These are phyloP conservation scores for Naso thynnoides DNA, from an alignment of 2,797 vertebrate species.

Conservation along the genomic window DNA sequence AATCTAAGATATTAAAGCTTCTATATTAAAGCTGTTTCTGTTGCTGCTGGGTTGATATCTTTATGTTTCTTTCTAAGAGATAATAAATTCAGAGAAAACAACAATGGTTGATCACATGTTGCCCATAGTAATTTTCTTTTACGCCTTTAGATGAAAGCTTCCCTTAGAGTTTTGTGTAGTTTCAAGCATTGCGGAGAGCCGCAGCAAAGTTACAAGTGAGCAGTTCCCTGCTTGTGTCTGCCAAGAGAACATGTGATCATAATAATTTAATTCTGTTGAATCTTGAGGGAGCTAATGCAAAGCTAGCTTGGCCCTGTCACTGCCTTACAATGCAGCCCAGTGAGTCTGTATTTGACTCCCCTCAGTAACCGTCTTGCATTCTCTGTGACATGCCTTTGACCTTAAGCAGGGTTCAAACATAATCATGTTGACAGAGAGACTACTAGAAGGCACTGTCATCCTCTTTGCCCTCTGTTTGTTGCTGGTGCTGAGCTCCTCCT, in stretches of 20 bases:
- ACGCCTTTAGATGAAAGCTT: constrained; percentile 29
- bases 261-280: constrained; percentile 37
- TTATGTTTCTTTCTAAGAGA: constrained; percentile 28
- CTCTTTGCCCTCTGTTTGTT: constrained; percentile 79
- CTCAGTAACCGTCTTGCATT: constrained; percentile 60
- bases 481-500: constrained; percentile 62
- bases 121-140: constrained; percentile 37
- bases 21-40: constrained; percentile 9
- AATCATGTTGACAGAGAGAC: constrained; percentile 76
- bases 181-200: constrained; percentile 17
- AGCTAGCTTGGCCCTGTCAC: constrained; percentile 17
- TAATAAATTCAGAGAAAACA: constrained; percentile 36
- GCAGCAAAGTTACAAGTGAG: constrained; percentile 21
- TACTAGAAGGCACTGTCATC: constrained; percentile 71
- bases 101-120: constrained; percentile 29
- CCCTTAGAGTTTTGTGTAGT: constrained; percentile 37
- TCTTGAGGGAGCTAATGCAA: constrained; percentile 34
- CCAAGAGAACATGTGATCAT: constrained; percentile 41
- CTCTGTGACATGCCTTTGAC: constrained; percentile 67
- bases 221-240: constrained; percentile 6
- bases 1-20: constrained; percentile 30
- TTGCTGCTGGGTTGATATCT: constrained; percentile 34
- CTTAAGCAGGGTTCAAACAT: constrained; percentile 61
- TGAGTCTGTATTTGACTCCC: constrained; percentile 38
- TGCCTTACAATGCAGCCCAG: constrained; percentile 9